A percentile compares a stretch with the other conserved stretches of the same genome.
phyloP scores from a whole-genome alignment of 2,888 invertebrate species.

The Boloria euphrosyne region DNA sequence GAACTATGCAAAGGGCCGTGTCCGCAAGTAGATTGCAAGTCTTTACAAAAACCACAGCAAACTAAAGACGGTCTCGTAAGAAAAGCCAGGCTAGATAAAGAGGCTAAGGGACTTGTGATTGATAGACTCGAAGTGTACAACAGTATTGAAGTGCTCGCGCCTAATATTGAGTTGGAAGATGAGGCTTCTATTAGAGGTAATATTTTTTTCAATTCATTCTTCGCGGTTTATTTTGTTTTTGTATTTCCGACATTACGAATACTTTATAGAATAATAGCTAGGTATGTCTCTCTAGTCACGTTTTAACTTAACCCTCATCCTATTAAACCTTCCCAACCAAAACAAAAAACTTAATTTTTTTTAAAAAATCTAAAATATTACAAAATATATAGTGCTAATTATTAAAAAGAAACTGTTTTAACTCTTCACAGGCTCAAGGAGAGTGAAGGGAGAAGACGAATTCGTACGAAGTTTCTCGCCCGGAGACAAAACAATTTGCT shows the following conservation, averaged over 20 bases:
- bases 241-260: no score
- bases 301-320: no score
- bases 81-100: slow-evolving; percentile 75
- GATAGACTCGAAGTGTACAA: slow-evolving; percentile 89
- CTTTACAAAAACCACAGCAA: slow-evolving; percentile 70
- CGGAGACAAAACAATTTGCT: slow-evolving; percentile 85
- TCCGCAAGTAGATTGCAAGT: slow-evolving; percentile 82
- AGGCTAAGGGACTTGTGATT: slow-evolving; percentile 81
- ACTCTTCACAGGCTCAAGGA: slow-evolving; percentile 66
- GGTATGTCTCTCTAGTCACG: no score
- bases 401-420: neutral
- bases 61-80: slow-evolving; percentile 73
- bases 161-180: slow-evolving; percentile 88
- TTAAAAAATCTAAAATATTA: no score
- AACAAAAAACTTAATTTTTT: no score
- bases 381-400: no score
- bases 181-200: slow-evolving; percentile 78
- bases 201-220: neutral
- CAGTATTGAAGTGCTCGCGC: slow-evolving; percentile 90
- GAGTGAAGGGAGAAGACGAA: slow-evolving; percentile 71
- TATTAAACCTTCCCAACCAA: no score
- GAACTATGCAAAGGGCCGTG: slow-evolving; percentile 89
- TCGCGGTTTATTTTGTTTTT: no score
- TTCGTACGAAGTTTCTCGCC: slow-evolving; percentile 74
- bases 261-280: no score